Evolutionary conservation across 1,140 invertebrate genomes (phyloP).

Genomic region (Sycophaga agraensis): DNA sequence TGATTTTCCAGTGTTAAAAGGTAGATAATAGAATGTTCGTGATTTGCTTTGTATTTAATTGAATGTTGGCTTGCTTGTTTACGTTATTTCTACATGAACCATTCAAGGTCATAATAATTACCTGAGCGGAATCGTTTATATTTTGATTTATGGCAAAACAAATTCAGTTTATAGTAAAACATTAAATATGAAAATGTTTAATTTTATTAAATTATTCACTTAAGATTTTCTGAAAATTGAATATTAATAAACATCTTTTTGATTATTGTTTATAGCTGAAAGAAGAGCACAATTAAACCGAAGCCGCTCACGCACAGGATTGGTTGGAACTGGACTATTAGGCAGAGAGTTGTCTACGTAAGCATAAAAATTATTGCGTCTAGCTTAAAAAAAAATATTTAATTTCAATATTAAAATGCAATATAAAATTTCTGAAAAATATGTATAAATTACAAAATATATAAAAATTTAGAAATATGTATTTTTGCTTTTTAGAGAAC

Average conservation of each 20-base stretch:
- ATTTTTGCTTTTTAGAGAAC: conserved; percentile 49
- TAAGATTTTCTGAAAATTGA: too few relatives aligned
- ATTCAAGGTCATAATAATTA: conserved; percentile 2
- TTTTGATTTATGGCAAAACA: too few relatives aligned
- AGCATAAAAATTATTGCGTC: too few relatives aligned
- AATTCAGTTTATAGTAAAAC: too few relatives aligned
- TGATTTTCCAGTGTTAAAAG: neutral
- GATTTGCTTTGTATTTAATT: neutral
- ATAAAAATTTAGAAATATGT: conserved; percentile 1
- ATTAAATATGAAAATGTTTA: too few relatives aligned
- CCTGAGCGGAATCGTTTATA: neutral
- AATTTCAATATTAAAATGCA: too few relatives aligned
- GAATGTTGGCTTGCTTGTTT: conserved; percentile 31
- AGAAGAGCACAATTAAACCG: conserved; percentile 82
- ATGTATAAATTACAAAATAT: too few relatives aligned
- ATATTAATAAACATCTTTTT: neutral
- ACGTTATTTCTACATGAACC: neutral
- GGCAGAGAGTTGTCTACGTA: conserved; percentile 64
- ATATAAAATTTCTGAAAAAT: too few relatives aligned
- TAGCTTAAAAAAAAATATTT: too few relatives aligned
- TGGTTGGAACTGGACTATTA: conserved; percentile 62
- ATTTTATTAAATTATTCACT: too few relatives aligned
- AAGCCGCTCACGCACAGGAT: conserved; percentile 77
- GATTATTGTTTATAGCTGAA: conserved; percentile 65
- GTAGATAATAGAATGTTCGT: too few relatives aligned